Percentiles rank a stretch among this genome's conserved stretches.
phyloP scores from a whole-genome alignment of 2,888 invertebrate genomes.

The Pandemis corylana region DNA sequence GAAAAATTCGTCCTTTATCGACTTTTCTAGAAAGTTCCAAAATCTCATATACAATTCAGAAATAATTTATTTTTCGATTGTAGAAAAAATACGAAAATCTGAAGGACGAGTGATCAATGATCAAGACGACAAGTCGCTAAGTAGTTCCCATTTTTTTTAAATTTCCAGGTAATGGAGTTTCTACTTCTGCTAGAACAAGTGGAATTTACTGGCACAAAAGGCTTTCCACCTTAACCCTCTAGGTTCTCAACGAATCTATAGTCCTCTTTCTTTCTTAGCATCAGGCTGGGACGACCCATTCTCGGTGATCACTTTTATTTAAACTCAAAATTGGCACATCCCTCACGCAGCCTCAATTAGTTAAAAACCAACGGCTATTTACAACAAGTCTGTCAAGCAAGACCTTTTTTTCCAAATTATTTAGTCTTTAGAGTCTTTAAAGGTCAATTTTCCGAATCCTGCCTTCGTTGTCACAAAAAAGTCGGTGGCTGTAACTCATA shows the following conservation, averaged over 20 bases:
- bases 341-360: constrained; percentile 31
- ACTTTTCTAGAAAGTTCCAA: too few species aligned
- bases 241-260: not conserved
- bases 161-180: too few species aligned
- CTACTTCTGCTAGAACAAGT: not conserved
- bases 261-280: not conserved
- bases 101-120: too few species aligned
- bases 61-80: too few species aligned
- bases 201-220: not conserved
- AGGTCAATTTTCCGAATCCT: constrained; percentile 59
- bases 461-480: constrained; percentile 63
- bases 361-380: constrained; percentile 23
- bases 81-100: too few species aligned
- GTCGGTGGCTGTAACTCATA: constrained; percentile 72
- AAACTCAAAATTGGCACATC: not conserved
- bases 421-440: constrained; percentile 40
- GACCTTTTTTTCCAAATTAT: constrained; percentile 28
- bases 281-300: not conserved
- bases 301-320: too few species aligned
- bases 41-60: too few species aligned
- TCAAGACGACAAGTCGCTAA: too few species aligned
- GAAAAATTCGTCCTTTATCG: too few species aligned
- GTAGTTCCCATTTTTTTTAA: too few species aligned
- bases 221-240: not conserved
- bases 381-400: constrained; percentile 30